Evolutionary conservation across 2,113 vertebrate genomes (phyloP).

Genomic region (Damaliscus lunatus): DNA sequence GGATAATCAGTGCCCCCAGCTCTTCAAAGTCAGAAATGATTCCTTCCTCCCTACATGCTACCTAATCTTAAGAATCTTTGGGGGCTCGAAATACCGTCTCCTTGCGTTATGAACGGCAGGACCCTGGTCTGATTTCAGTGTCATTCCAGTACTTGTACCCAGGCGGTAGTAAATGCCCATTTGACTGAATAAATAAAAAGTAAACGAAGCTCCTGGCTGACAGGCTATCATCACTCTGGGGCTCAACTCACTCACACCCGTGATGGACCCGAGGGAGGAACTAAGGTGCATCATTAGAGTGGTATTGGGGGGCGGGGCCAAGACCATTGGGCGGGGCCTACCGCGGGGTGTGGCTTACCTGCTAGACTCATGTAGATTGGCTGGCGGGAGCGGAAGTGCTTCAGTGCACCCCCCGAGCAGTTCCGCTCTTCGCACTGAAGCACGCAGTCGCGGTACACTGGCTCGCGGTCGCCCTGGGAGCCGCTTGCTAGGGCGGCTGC

Average conservation of each 20-base stretch:
- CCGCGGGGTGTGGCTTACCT: constrained; percentile 72
- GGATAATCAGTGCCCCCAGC: not conserved
- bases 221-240: not conserved
- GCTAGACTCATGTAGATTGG: constrained; percentile 95
- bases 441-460: constrained; percentile 94
- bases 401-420: constrained; percentile 90
- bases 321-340: rapidly evolving
- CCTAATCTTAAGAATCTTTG: not conserved
- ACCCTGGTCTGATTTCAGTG: not conserved
- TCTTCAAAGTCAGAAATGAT: not conserved
- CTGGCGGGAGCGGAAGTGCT: constrained; percentile 89
- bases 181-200: not conserved
- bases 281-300: not conserved
- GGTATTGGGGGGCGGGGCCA: not conserved
- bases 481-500: constrained; percentile 74
- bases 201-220: not conserved
- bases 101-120: not conserved
- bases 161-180: not conserved
- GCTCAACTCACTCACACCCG: not conserved
- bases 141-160: not conserved
- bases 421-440: constrained; percentile 90
- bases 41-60: not conserved
- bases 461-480: constrained; percentile 95
- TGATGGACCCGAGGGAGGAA: not conserved
- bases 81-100: not conserved